Conservation (phyloP, 2,797 vertebrate genomes). For the Pantherophis alleghaniensis region DNA sequence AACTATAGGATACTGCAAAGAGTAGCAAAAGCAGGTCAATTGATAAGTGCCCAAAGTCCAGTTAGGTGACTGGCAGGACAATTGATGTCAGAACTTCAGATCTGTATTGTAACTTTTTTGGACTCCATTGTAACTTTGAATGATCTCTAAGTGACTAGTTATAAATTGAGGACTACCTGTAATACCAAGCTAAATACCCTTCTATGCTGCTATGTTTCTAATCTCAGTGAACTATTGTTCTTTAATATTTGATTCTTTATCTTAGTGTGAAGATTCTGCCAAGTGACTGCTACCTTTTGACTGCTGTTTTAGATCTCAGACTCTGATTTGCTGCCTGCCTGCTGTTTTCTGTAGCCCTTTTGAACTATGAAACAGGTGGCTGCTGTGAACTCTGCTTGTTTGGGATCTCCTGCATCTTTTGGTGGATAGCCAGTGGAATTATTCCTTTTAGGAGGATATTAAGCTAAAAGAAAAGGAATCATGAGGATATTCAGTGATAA, state of each 20-base stretch:
- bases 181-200: background rate
- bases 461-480: background rate
- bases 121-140: background rate
- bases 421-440: background rate
- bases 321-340: background rate
- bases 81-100: background rate
- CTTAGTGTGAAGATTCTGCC: background rate
- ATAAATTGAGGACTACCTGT: background rate
- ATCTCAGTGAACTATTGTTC: background rate
- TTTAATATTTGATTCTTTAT: background rate
- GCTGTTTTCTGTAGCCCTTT: background rate
- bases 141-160: background rate
- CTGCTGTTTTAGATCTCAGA: background rate
- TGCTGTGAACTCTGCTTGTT: background rate
- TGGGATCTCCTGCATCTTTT: background rate
- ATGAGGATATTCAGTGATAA: background rate
- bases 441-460: background rate
- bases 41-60: background rate
- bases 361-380: background rate
- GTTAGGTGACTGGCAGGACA: background rate
- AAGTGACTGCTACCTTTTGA: background rate
- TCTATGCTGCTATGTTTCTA: background rate
- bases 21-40: background rate
- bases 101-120: background rate
- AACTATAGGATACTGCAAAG: background rate